Conservation (phyloP, 2,113 vertebrate genomes). For the Malurus melanocephalus region DNA sequence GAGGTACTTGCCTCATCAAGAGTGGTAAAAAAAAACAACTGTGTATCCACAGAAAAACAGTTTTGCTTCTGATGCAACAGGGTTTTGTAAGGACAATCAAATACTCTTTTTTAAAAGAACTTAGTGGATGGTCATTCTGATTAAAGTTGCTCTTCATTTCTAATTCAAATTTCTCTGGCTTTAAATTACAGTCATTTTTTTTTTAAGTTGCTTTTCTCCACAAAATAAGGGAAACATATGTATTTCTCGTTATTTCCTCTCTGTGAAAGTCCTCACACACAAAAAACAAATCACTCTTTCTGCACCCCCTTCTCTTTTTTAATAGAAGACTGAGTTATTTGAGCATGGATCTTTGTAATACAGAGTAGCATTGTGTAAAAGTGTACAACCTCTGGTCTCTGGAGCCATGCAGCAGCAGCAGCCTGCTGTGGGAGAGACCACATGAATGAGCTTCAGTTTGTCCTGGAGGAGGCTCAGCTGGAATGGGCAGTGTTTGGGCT, state of each 20-base stretch:
- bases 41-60: not conserved
- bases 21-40: not conserved
- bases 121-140: not conserved
- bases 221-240: not conserved
- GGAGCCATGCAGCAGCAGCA: not conserved
- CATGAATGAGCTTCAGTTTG: not conserved
- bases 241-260: not conserved
- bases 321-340: not conserved
- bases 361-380: conserved; percentile 9
- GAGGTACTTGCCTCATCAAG: not conserved
- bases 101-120: not conserved
- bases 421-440: not conserved
- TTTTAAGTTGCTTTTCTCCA: not conserved
- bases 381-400: not conserved
- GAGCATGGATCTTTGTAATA: not conserved
- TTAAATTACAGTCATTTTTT: not conserved
- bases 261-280: not conserved
- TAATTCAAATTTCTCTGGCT: not conserved
- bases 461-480: conserved; percentile 15
- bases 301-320: fast-evolving
- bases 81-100: not conserved
- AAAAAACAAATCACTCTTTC: not conserved
- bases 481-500: not conserved
- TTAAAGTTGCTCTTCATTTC: not conserved
- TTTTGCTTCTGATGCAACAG: not conserved